Evolutionary conservation across 2,888 invertebrate genomes (phyloP), one percentile per base, ranked within the genome.

Genomic region (Gari tellinella): DNA sequence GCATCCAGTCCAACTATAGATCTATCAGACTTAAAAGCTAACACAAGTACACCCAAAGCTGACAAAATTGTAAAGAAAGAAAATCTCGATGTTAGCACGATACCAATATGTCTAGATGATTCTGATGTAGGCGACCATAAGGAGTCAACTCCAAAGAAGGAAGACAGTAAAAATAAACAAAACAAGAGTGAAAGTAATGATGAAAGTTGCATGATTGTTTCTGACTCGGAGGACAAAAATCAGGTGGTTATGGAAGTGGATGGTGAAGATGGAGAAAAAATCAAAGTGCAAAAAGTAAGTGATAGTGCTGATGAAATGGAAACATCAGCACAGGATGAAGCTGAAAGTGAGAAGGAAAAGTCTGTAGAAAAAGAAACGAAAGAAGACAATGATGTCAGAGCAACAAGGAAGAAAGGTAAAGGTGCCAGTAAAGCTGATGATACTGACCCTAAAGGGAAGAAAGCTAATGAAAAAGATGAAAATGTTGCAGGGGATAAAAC

Each of bases 401-500:
- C 21, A 55, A 38, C 45, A 37, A 21, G 45, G 31, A 31, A 31
- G 10, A 31, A 31, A 31, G 31, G 31, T 31, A 31, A 31, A 48
- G 12, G 58, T 48, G 45, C 67, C 26, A 53, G 26, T 23, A 38
- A 60, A 55, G 40, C 41, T 12, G 45, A 14, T 14, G 52, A 64
- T 43, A 43, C 25, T 15, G 51, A 53, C 37, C 26, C 58, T 46
- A 41, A 45, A 38, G 56, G 60, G 14, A 45, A 52, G 10, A 40
- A 31, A 21, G 62, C 56, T 48, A 62, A 64, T 26, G 52, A 53
- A 12, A 46, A 57, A 41, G 64, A 25, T 48, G 55, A 55, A 43
- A 21, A 19, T 48, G 53, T 17, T 51, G 51, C 52, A 37, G 23
- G 26, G 51, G 69, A 26, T 45, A 56, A 58, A n/a, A 56, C 60